These are phyloP conservation scores for Magallana angulata DNA, from an alignment of 1,140 invertebrate genomes.

Conservation along the genomic window DNA sequence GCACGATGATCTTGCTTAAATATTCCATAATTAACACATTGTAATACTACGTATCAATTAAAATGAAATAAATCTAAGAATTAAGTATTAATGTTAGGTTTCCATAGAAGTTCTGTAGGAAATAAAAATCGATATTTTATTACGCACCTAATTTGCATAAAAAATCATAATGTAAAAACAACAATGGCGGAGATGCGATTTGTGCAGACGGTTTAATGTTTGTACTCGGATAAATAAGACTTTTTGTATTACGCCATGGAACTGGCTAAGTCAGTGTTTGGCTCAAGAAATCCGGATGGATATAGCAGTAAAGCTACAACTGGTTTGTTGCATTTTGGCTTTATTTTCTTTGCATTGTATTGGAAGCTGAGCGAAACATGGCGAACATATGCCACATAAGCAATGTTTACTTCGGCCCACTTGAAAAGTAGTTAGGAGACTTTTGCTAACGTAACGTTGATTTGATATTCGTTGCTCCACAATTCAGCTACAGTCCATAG, in stretches of 20 bases:
- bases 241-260: slow-evolving; percentile 60
- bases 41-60: too few species aligned
- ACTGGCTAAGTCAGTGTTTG: slow-evolving; percentile 84
- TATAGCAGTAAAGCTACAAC: slow-evolving; percentile 82
- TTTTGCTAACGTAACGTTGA: too few species aligned
- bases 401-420: not conserved
- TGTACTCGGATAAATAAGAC: not conserved
- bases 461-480: too few species aligned
- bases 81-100: too few species aligned
- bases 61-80: too few species aligned
- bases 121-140: not conserved
- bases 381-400: slow-evolving; percentile 35
- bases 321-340: slow-evolving; percentile 56
- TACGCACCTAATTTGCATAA: slow-evolving; percentile 27
- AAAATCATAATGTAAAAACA: slow-evolving; percentile 36
- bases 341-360: not conserved
- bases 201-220: not conserved
- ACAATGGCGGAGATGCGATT: not conserved
- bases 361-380: not conserved
- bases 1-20: not conserved
- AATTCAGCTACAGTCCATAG: too few species aligned
- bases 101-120: not conserved
- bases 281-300: slow-evolving; percentile 90
- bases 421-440: too few species aligned
- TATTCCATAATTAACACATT: too few species aligned